Evolutionary conservation across 2,888 invertebrate genomes (phyloP).

Genomic region (Drosophila siamana): DNA sequence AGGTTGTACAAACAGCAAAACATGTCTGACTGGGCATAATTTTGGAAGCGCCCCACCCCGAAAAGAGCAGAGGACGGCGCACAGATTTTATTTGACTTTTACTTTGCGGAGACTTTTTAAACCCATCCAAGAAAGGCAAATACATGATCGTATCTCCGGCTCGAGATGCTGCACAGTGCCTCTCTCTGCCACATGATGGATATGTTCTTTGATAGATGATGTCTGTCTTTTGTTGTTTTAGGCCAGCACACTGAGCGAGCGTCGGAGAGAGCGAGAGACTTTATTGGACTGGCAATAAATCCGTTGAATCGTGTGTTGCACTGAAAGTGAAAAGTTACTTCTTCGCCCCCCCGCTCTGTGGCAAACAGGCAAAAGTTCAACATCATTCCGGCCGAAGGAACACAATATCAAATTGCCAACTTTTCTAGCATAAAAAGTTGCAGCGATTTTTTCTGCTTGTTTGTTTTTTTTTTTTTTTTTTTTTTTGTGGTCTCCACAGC

Average conservation of each 20-base stretch:
- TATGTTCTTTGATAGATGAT: slow-evolving; percentile 33
- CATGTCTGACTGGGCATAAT: slow-evolving; percentile 53
- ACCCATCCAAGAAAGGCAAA: slow-evolving; percentile 32
- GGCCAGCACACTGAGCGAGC: neutral
- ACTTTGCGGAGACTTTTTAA: slow-evolving; percentile 44
- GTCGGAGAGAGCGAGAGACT: too few relatives aligned
- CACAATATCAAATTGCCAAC: slow-evolving; percentile 39
- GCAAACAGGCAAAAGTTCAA: slow-evolving; percentile 33
- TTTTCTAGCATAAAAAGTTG: slow-evolving; percentile 48
- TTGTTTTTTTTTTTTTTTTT: neutral
- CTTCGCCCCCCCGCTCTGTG: neutral
- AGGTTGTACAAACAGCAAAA: slow-evolving; percentile 59
- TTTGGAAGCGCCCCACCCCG: slow-evolving; percentile 31
- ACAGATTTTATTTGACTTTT: slow-evolving; percentile 63
- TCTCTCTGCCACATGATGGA: slow-evolving; percentile 31
- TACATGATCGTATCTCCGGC: slow-evolving; percentile 4
- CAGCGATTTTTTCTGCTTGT: neutral
- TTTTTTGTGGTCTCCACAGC: slow-evolving; percentile 65
- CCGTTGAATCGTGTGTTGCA: slow-evolving; percentile 11
- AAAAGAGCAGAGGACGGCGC: slow-evolving; percentile 6
- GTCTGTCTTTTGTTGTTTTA: slow-evolving; percentile 29
- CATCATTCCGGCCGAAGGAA: slow-evolving; percentile 29
- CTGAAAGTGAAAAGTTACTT: slow-evolving; percentile 42
- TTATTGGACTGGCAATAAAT: slow-evolving; percentile 5
- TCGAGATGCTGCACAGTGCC: slow-evolving; percentile 29